These are phyloP conservation scores for Sclerodermus sp. DNA, from an alignment of 2,888 invertebrate genomes.

Conservation along the genomic window DNA sequence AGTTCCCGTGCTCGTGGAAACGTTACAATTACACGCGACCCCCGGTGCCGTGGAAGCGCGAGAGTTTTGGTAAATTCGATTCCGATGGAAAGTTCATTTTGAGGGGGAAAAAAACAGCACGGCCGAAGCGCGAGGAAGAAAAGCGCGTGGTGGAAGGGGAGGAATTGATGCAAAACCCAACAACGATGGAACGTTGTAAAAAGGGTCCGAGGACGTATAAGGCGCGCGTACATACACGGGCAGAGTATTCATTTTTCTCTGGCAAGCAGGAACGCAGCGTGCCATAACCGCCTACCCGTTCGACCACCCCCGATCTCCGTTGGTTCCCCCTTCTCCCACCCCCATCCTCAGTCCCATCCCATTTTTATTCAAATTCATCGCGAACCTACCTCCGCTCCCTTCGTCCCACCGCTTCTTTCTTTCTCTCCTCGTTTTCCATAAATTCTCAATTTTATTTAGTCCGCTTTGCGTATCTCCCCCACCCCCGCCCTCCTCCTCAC, in stretches of 20 bases:
- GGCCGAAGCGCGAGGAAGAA: too few relatives aligned
- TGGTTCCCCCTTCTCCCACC: neutral
- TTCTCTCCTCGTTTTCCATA: constrained; percentile 45
- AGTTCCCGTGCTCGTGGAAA: too few relatives aligned
- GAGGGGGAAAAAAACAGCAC: too few relatives aligned
- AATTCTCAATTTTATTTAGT: constrained; percentile 54
- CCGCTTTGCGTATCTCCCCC: constrained; percentile 30
- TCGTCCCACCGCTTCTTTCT: constrained; percentile 1
- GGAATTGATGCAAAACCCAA: too few relatives aligned
- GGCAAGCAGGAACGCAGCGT: constrained; percentile 23
- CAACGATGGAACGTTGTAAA: constrained; percentile 13
- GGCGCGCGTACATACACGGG: constrained; percentile 5
- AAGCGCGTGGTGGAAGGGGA: too few relatives aligned
- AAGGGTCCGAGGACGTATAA: constrained; percentile 7
- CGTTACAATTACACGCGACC: too few relatives aligned
- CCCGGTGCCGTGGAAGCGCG: too few relatives aligned
- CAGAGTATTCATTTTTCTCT: constrained; percentile 22
- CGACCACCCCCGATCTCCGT: constrained; percentile 21
- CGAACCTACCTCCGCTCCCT: constrained; percentile 17
- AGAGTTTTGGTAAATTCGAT: too few relatives aligned
- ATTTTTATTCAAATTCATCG: constrained; percentile 40
- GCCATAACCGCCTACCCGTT: constrained; percentile 32
- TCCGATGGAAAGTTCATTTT: too few relatives aligned
- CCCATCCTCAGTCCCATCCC: constrained; percentile 11
- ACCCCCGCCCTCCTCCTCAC: constrained; percentile 18